A percentile compares a stretch with the other conserved stretches of the same genome.
Evolutionary conservation across 2,797 vertebrate genomes (phyloP).

Genomic region (Anguilla pacifica): DNA sequence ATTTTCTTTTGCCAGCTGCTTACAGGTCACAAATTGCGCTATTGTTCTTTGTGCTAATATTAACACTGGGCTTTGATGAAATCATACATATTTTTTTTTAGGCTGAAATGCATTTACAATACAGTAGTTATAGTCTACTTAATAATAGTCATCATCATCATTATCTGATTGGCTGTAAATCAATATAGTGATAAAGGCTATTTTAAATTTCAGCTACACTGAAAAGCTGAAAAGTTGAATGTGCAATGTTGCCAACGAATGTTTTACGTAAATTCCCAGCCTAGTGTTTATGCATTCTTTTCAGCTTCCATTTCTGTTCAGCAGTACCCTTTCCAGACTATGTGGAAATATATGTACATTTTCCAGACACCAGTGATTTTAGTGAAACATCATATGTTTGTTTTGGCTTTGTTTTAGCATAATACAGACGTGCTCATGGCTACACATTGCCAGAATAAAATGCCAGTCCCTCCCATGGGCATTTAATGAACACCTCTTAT

Average conservation of each 20-base stretch:
- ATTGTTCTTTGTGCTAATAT: neutral
- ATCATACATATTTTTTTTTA: neutral
- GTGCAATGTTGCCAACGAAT: neutral
- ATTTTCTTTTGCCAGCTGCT: neutral
- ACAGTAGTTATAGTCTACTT: neutral
- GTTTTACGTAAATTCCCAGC: neutral
- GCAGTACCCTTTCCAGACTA: neutral
- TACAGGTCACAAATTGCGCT: neutral
- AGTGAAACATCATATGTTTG: neutral
- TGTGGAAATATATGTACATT: neutral
- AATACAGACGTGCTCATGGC: neutral
- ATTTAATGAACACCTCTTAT: neutral
- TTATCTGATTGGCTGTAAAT: neutral
- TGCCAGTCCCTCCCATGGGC: neutral
- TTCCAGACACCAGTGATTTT: neutral
- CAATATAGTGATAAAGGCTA: neutral
- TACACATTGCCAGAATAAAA: neutral
- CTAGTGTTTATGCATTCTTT: neutral
- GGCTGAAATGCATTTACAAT: neutral
- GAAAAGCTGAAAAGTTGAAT: neutral
- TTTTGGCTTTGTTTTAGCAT: neutral
- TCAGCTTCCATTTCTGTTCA: neutral
- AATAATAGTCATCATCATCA: neutral
- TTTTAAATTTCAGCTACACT: neutral
- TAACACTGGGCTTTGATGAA: neutral